A percentile compares a stretch with the other conserved stretches of the same genome.
Evolutionary conservation across 2,888 invertebrate genomes (phyloP).

Genomic region (Cyclophora albipunctata): DNA sequence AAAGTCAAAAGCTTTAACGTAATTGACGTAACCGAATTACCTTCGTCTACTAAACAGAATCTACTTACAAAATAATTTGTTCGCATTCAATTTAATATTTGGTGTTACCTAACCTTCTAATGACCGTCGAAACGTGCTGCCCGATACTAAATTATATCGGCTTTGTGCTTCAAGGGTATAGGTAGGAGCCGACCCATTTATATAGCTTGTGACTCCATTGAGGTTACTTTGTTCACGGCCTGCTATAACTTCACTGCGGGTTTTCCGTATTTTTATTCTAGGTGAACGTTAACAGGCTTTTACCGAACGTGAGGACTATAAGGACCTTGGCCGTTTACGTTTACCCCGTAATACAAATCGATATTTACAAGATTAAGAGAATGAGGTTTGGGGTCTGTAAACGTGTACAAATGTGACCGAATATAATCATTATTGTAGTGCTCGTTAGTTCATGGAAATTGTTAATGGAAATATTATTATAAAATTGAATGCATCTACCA

Average conservation of each 20-base stretch:
- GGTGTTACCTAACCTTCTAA: not conserved
- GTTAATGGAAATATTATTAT: too few species aligned
- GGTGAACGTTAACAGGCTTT: conserved; percentile 1
- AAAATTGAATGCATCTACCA: too few species aligned
- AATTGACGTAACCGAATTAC: not conserved
- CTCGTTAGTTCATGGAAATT: too few species aligned
- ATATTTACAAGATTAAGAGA: too few species aligned
- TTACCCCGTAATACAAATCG: too few species aligned
- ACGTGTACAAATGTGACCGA: too few species aligned
- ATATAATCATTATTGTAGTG: too few species aligned
- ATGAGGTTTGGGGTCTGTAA: too few species aligned
- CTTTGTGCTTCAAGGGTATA: conserved; percentile 14
- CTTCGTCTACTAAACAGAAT: not conserved
- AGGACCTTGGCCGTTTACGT: conserved; percentile 3
- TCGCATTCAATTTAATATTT: too few species aligned
- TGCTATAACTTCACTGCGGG: conserved; percentile 1
- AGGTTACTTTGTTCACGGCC: conserved; percentile 10
- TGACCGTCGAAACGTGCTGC: conserved; percentile 12
- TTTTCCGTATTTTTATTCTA: conserved; percentile 8
- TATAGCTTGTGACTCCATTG: conserved; percentile 13
- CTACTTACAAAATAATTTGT: not conserved
- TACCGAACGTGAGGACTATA: conserved; percentile 2
- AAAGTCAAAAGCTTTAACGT: too few species aligned
- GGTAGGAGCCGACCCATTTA: conserved; percentile 18
- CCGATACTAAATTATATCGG: conserved; percentile 18